phyloP scores from a whole-genome alignment of 2,888 invertebrate species.

The Eubasilissa splendida region DNA sequence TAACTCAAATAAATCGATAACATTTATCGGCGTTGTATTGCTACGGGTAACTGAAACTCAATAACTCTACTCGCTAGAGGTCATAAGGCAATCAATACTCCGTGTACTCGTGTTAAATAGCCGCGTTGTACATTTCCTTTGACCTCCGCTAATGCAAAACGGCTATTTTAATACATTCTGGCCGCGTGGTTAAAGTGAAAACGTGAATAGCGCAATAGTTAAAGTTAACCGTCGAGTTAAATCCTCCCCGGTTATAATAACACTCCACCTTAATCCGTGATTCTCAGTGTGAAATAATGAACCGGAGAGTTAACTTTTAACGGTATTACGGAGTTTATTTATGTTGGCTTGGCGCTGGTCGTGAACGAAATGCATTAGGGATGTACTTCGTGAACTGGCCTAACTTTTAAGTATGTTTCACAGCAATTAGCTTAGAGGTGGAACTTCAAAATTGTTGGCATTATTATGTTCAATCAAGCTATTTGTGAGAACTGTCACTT shows the following conservation, averaged over 20 bases:
- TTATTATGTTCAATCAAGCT: no score
- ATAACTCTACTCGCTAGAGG: neutral
- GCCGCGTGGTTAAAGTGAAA: slow-evolving; percentile 18
- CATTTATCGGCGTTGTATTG: no score
- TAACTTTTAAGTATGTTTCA: no score
- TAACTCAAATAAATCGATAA: no score
- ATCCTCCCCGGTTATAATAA: slow-evolving; percentile 10
- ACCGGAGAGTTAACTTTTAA: neutral
- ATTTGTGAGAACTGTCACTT: no score
- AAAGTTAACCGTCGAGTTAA: neutral
- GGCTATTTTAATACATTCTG: slow-evolving; percentile 16
- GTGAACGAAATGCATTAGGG: slow-evolving; percentile 9
- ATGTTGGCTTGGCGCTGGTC: slow-evolving; percentile 3
- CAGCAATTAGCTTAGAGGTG: no score
- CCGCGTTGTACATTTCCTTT: neutral
- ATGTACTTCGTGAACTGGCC: neutral
- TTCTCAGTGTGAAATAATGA: neutral
- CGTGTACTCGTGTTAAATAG: neutral
- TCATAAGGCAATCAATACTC: slow-evolving; percentile 20
- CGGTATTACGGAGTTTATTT: slow-evolving; percentile 10
- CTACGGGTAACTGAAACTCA: no score
- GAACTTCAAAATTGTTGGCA: no score
- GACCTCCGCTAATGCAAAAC: slow-evolving; percentile 33
- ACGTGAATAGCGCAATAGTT: slow-evolving; percentile 12
- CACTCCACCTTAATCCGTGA: neutral